These are phyloP conservation scores for Agrotis clavis DNA, from an alignment of 2,888 invertebrate genomes.

Conservation along the genomic window DNA sequence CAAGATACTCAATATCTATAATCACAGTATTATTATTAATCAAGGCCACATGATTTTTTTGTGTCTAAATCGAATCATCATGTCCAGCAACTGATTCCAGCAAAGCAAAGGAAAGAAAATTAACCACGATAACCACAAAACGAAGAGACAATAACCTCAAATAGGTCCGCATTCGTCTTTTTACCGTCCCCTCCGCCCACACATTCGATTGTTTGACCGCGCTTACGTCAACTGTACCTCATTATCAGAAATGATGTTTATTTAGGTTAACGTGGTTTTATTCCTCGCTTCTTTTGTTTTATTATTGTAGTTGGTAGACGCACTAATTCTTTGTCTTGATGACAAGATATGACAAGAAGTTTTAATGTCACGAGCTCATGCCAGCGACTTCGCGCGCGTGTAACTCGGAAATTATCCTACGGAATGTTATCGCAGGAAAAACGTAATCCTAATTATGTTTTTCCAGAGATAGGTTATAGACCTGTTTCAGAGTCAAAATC, in stretches of 20 bases:
- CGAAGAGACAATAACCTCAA: conserved; percentile 43
- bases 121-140: conserved; percentile 35
- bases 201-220: conserved; percentile 51
- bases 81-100: conserved; percentile 1
- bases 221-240: conserved; percentile 48
- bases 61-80: conserved; percentile 1
- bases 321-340: not conserved
- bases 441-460: too few relatives aligned
- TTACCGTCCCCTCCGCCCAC: conserved; percentile 36
- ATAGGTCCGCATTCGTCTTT: conserved; percentile 45
- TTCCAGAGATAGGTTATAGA: too few relatives aligned
- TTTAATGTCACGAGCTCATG: not conserved
- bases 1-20: too few relatives aligned
- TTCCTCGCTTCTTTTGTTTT: conserved; percentile 32
- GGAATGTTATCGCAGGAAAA: too few relatives aligned
- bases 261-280: conserved; percentile 54
- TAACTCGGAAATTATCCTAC: too few relatives aligned
- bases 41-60: not conserved
- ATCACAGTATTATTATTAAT: not conserved
- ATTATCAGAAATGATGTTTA: conserved; percentile 59
- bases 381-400: too few relatives aligned
- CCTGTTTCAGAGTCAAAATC: too few relatives aligned
- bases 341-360: not conserved
- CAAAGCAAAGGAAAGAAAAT: conserved; percentile 21
- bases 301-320: not conserved